These are phyloP conservation scores for Labroides dimidiatus DNA, from an alignment of 2,797 vertebrate genomes.

Conservation along the genomic window DNA sequence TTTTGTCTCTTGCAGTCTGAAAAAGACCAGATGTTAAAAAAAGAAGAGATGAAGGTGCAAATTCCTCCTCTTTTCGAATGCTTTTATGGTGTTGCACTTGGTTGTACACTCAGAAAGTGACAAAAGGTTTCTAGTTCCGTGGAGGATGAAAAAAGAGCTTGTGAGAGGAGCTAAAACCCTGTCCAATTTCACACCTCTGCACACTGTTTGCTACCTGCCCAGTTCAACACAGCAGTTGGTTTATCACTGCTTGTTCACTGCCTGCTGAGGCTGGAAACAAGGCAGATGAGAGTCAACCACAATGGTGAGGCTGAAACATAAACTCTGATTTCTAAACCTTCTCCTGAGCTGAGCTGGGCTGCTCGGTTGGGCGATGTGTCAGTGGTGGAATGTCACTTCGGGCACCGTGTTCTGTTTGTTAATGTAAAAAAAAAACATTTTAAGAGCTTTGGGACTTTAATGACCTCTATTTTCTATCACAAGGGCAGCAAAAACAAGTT, in stretches of 20 bases:
- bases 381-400: neutral
- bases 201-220: slow-evolving; percentile 36
- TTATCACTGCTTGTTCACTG: slow-evolving; percentile 29
- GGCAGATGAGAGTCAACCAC: slow-evolving; percentile 25
- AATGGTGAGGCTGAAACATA: slow-evolving; percentile 9
- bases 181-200: slow-evolving; percentile 66
- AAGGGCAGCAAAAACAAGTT: no score
- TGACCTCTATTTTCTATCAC: no score
- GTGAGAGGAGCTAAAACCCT: slow-evolving; percentile 46
- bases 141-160: slow-evolving; percentile 20
- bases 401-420: neutral
- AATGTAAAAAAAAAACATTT: neutral
- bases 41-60: slow-evolving; percentile 8
- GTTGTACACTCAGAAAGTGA: slow-evolving; percentile 10
- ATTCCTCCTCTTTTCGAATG: slow-evolving; percentile 6
- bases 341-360: neutral
- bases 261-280: slow-evolving; percentile 48
- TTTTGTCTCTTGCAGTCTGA: slow-evolving; percentile 16
- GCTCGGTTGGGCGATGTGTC: neutral
- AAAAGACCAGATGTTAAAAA: slow-evolving; percentile 8
- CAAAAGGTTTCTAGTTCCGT: neutral
- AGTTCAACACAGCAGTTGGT: slow-evolving; percentile 20
- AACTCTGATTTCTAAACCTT: slow-evolving; percentile 1
- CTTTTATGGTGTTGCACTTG: slow-evolving; percentile 1
- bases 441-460: neutral